Evolutionary conservation across 2,113 vertebrate genomes (phyloP).

Genomic region (Taxidea taxus): DNA sequence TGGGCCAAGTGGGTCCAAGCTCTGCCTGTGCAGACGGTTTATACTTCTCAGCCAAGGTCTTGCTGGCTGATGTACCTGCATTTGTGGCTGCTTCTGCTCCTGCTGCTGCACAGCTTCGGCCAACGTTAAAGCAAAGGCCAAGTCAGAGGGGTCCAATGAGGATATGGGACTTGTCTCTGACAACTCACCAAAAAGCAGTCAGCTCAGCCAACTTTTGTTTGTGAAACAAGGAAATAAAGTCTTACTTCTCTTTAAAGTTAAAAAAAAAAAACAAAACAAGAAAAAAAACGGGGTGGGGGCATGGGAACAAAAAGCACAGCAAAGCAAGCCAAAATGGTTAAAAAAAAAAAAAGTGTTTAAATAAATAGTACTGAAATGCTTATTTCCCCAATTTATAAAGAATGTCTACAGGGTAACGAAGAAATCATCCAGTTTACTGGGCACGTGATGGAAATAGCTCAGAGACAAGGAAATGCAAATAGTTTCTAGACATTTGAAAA

Average conservation of each 20-base stretch:
- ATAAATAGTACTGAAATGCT: neutral
- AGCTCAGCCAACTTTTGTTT: neutral
- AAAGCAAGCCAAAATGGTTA: neutral
- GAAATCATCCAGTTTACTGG: neutral
- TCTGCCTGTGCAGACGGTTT: neutral
- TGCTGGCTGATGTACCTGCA: neutral
- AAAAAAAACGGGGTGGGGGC: too few relatives aligned
- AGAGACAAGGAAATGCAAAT: neutral
- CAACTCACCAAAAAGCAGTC: neutral
- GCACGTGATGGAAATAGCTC: neutral
- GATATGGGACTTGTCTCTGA: neutral
- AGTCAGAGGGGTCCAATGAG: neutral
- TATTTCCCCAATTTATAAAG: neutral
- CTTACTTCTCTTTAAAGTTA: neutral
- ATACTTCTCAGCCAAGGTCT: neutral
- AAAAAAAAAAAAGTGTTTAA: neutral
- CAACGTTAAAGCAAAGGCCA: neutral
- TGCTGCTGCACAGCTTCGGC: neutral
- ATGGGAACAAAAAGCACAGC: neutral
- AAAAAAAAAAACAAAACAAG: neutral
- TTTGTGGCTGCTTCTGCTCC: neutral
- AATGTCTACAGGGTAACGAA: neutral
- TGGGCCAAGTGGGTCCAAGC: neutral
- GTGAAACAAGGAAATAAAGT: neutral
- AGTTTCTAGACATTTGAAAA: neutral